Evolutionary conservation across 2,113 vertebrate genomes (phyloP).

Genomic region (Physeter macrocephalus): DNA sequence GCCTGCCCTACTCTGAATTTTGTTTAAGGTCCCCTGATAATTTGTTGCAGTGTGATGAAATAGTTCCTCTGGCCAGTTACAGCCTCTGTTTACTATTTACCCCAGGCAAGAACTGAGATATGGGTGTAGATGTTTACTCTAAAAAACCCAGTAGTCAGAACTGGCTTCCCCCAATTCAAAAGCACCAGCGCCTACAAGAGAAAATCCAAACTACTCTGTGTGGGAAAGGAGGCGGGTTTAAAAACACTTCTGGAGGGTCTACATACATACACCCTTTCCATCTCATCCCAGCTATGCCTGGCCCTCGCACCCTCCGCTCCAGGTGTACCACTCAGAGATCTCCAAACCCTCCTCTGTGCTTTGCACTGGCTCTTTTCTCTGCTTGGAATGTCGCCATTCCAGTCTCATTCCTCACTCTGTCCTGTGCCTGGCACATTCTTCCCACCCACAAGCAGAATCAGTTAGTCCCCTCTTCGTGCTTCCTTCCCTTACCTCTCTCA

Average conservation of each 20-base stretch:
- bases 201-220: background rate
- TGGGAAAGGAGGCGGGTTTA: rapidly evolving
- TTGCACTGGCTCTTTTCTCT: background rate
- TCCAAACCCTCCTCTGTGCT: background rate
- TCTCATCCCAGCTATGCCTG: background rate
- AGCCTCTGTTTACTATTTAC: background rate
- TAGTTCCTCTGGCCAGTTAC: background rate
- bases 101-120: constrained; percentile 17
- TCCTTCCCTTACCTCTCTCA: background rate
- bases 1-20: background rate
- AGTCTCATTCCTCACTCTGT: background rate
- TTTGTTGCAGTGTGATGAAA: background rate
- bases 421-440: background rate
- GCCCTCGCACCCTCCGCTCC: background rate
- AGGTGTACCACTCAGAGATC: background rate
- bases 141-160: background rate
- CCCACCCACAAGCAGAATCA: background rate
- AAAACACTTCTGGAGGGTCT: too few relatives aligned
- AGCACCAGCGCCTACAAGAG: background rate
- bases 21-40: background rate
- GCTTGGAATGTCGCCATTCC: background rate
- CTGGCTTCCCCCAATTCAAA: background rate
- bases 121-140: background rate
- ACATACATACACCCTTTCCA: too few relatives aligned
- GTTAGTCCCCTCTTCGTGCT: background rate